Base-by-base conservation (phyloP, 2,797 vertebrate species). In the Clarias pachynema region DNA sequence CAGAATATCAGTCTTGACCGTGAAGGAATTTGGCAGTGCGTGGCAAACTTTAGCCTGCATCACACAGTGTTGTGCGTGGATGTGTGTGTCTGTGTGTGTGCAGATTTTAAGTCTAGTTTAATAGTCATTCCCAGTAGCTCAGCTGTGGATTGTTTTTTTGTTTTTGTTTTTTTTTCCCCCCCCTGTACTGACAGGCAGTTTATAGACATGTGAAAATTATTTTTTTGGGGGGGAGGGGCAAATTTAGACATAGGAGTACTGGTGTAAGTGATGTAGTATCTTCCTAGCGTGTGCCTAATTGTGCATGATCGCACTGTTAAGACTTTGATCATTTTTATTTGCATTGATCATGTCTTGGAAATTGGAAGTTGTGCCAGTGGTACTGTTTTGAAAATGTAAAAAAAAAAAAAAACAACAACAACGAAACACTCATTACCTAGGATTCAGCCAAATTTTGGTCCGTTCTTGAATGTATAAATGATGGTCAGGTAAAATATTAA, bases 281-380 rank as follows among this genome's bases (percentile, higher is more conserved):
- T 88, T 85, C 37, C 65, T 81, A 83, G 77, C 24, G 80, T 63
- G 69, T 88, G 82, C 83, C 78, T 81, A 82, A 66, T 69, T 75
- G 78, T 85, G 86, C 80, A 87, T 88, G 82, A 82, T 82, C 34
- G 82, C 84, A 81, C 83, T 79, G 80, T 81, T 84, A 80, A 83
- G 63, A 75, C 73, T 82, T 82, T 78, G 49, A 73, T 81, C 53
- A 49, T 53, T n/a, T 26, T 85, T 29, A 63, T 26, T 85, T 29
- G 40, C 26, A 26, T 31, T 8, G 31, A 78, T 86, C 79, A 85
- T 70, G 56, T 84, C 12, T 73, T 49, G 68, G 72, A 56, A 80
- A 88, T 83, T 49, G 73, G 77, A 56, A 80, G 87, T 83, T 26
- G 63, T 83, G 73, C 7, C 40, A 56, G 12, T 79, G 75, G 40